Evolutionary conservation across 2,113 vertebrate genomes (phyloP).

Genomic region (Protobothrops flavoviridis): DNA sequence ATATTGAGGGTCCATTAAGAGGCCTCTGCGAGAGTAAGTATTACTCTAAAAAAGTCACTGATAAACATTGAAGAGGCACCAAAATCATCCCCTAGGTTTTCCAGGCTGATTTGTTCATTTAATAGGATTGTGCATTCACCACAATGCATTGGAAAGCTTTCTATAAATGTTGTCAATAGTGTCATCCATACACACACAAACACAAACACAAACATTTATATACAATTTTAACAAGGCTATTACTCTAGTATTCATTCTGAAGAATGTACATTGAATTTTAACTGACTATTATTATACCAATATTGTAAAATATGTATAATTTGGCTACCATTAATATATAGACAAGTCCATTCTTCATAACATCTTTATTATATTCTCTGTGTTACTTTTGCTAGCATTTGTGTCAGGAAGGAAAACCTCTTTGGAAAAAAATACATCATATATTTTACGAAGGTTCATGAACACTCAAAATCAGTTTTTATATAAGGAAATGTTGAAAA

Average conservation of each 20-base stretch:
- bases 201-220: neutral
- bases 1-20: conserved; percentile 75
- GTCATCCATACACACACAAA: conserved; percentile 6
- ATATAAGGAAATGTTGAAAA: neutral
- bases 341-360: neutral
- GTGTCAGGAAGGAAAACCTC: neutral
- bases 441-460: neutral
- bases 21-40: conserved; percentile 58
- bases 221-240: neutral
- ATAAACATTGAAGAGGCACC: conserved; percentile 50
- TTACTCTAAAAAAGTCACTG: conserved; percentile 60
- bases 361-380: neutral
- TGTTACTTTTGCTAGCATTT: neutral
- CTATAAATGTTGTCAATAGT: neutral
- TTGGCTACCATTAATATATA: neutral
- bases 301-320: neutral
- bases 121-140: conserved; percentile 20
- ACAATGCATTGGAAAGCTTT: neutral
- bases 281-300: neutral
- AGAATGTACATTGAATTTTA: neutral
- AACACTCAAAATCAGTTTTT: neutral
- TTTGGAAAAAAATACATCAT: neutral
- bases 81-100: conserved; percentile 39
- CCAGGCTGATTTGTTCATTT: conserved; percentile 19
- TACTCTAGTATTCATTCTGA: neutral